Percentiles rank a stretch among this genome's conserved stretches.
phyloP scores from a whole-genome alignment of 2,888 invertebrate species.

The Acanthococcus lagerstroemiae region DNA sequence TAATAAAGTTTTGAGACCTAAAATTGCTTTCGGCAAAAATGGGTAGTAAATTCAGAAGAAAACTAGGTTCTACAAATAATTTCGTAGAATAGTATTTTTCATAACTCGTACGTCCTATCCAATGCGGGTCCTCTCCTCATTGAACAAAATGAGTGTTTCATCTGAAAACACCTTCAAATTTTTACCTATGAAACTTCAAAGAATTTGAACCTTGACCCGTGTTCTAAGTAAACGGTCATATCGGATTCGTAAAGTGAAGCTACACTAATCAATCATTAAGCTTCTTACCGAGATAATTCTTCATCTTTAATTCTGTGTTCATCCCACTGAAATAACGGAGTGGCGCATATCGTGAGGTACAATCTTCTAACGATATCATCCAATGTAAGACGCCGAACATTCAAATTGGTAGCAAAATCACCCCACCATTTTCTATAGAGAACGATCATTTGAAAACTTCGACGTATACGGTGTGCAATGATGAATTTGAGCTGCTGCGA shows the following conservation, averaged over 20 bases:
- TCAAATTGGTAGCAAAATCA: constrained; percentile 39
- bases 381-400: constrained; percentile 40
- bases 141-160: too few species aligned
- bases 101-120: background rate
- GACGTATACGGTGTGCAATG: constrained; percentile 51
- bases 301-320: constrained; percentile 49
- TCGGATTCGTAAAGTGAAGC: too few species aligned
- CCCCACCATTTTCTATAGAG: constrained; percentile 56
- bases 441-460: constrained; percentile 54
- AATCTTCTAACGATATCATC: constrained; percentile 42
- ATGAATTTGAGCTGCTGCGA: constrained; percentile 39
- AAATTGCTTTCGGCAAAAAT: too few species aligned
- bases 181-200: too few species aligned
- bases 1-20: too few species aligned
- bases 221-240: too few species aligned
- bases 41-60: background rate
- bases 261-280: background rate
- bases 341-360: background rate
- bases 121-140: too few species aligned
- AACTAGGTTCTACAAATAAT: background rate
- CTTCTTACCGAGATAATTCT: constrained; percentile 45
- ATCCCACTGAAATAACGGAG: constrained; percentile 51
- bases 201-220: too few species aligned
- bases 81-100: background rate
- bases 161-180: too few species aligned